A percentile compares a stretch with the other conserved stretches of the same genome.
These are phyloP conservation scores for Aphyosemion australe DNA, from an alignment of 2,113 vertebrate species.

Conservation along the genomic window DNA sequence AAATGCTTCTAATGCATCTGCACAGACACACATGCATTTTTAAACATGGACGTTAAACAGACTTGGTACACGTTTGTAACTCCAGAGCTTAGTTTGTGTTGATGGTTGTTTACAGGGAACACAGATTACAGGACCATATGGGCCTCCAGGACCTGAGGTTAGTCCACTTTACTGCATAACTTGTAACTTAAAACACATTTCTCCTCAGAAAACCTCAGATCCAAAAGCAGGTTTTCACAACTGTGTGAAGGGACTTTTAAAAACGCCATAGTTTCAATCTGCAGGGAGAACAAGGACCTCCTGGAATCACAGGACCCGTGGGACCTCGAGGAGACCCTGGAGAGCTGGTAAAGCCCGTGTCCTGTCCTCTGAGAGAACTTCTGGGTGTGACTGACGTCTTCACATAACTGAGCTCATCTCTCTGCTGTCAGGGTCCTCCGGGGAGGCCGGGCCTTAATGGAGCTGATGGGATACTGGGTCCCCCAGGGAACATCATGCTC, in stretches of 20 bases:
- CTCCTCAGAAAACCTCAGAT: neutral
- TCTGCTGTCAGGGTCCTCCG: constrained; percentile 82
- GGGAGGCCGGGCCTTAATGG: constrained; percentile 90
- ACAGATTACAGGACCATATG: constrained; percentile 86
- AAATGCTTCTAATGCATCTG: too few species aligned
- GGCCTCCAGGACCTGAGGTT: constrained; percentile 87
- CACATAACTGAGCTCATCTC: constrained; percentile 18
- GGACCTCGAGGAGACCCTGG: constrained; percentile 91
- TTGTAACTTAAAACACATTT: constrained; percentile 16
- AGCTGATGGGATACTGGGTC: constrained; percentile 92
- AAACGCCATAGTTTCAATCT: neutral
- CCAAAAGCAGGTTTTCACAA: neutral
- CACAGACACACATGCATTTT: too few species aligned
- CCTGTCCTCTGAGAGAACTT: constrained; percentile 4
- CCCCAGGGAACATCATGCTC: constrained; percentile 94
- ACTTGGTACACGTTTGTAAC: too few species aligned
- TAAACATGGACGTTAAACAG: too few species aligned
- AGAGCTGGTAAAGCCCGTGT: constrained; percentile 83
- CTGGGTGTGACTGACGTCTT: neutral
- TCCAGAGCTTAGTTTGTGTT: neutral
- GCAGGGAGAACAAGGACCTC: constrained; percentile 80
- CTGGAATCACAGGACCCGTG: constrained; percentile 86
- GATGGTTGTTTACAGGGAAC: constrained; percentile 81
- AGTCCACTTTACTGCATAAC: constrained; percentile 48
- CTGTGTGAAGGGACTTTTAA: too few species aligned